Percentiles rank a stretch among this genome's conserved stretches.
Conservation (phyloP, 2,888 invertebrate genomes). For the Ectemnius cavifrons region DNA sequence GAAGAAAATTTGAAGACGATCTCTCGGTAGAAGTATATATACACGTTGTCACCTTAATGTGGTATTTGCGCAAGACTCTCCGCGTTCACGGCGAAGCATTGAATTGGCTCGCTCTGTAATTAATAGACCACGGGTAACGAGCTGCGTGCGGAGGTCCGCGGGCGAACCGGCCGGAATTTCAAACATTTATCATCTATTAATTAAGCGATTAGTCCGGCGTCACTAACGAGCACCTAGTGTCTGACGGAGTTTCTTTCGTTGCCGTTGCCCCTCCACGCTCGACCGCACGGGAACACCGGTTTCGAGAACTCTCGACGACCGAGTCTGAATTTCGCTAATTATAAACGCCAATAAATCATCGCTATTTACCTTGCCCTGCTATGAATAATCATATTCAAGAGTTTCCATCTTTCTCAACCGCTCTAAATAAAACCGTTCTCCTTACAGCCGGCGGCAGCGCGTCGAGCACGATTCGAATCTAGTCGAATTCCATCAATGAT, state of each 20-base stretch:
- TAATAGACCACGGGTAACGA: conserved; percentile 59
- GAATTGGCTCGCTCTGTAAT: conserved; percentile 41
- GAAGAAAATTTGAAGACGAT: conserved; percentile 53
- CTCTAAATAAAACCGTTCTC: no score
- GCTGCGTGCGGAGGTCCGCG: conserved; percentile 36
- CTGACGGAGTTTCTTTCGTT: conserved; percentile 48
- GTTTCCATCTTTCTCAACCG: no score
- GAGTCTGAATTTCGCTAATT: no score
- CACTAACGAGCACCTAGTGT: conserved; percentile 55
- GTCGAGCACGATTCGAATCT: no score
- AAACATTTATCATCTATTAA: conserved; percentile 66
- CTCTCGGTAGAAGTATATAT: not conserved
- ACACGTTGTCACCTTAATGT: conserved; percentile 21
- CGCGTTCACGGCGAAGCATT: not conserved
- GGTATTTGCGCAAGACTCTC: conserved; percentile 16
- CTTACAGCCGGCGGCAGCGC: no score
- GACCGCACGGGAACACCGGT: not conserved
- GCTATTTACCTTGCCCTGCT: no score
- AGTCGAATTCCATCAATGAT: no score
- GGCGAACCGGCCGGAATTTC: conserved; percentile 50
- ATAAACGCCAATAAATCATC: no score
- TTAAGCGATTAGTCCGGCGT: conserved; percentile 65
- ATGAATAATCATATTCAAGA: no score
- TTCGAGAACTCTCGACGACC: no score
- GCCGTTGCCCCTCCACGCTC: not conserved